phyloP scores from a whole-genome alignment of 1,140 invertebrate genomes.

The Diachasma alloeum region DNA sequence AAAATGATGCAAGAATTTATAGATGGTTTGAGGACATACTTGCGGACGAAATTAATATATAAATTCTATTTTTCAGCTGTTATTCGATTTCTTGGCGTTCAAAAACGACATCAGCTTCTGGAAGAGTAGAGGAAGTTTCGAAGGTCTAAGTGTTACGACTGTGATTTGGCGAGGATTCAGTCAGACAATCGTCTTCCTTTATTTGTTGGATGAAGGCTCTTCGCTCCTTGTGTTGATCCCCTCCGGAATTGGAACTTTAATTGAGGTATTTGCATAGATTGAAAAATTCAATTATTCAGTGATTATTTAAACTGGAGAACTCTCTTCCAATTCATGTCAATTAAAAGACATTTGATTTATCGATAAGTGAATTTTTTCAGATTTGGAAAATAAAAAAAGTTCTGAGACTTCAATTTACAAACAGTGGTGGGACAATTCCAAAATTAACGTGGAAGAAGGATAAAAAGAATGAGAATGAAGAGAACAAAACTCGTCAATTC shows the following conservation, averaged over 20 bases:
- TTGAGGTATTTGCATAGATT: conserved; percentile 73
- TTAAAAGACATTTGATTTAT: neutral
- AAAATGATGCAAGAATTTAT: too few species aligned
- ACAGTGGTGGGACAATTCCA: conserved; percentile 46
- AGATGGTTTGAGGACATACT: too few species aligned
- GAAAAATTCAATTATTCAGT: neutral
- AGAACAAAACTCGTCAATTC: conserved; percentile 83
- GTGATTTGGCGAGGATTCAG: conserved; percentile 94
- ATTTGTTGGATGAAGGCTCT: conserved; percentile 91
- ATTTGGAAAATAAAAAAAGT: conserved; percentile 96
- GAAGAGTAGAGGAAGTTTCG: conserved; percentile 83
- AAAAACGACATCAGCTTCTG: conserved; percentile 98
- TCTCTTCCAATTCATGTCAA: too few species aligned
- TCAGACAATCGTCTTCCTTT: conserved; percentile 92
- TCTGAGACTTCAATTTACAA: conserved; percentile 74
- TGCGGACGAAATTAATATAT: neutral
- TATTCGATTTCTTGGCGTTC: conserved; percentile 97
- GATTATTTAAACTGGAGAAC: too few species aligned
- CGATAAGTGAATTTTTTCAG: conserved; percentile 62
- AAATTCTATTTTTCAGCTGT: conserved; percentile 71
- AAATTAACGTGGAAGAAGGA: conserved; percentile 59
- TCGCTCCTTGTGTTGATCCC: conserved; percentile 91
- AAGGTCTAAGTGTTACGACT: conserved; percentile 87
- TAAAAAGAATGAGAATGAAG: conserved; percentile 68
- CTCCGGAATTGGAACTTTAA: conserved; percentile 82